Evolutionary conservation across 2,113 vertebrate species (phyloP), one percentile per base, ranked within the genome.

Genomic region (Clarias magur): DNA sequence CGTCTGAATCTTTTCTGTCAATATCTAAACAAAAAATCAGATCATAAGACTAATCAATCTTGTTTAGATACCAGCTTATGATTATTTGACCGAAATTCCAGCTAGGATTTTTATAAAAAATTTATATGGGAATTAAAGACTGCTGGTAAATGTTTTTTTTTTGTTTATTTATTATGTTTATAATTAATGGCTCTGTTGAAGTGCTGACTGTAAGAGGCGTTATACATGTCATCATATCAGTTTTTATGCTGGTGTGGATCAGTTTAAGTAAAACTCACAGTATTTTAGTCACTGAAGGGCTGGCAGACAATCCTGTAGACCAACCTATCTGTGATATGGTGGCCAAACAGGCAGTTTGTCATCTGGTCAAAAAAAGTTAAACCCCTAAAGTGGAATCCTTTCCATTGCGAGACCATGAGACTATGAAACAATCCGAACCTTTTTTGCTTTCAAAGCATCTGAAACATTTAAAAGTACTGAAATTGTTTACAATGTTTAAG

Each of bases 221-320:
- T 48, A 48, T 17, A 38, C 13, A 2, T 76, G 27, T 79, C 56
- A 57, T 80, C 30, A 34, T 34, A 56, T 70, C 42, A 9, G 21
- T 8, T 78, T 30, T 54, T 13, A 57, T 72, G 57, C 48, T 27
- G 27, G 38, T 75, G 79, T 63, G 68, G 70, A 27, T 56, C 53
- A 85, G 23, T 83, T 76, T 67, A 88, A 27, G 86, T 42, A 42
- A 79, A 90, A 59, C 5, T 1, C 27, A 57, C 48, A 27, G 62
- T 23, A 59, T 85, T 80, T 85, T 48, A 87, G 75, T 83, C 78
- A 84, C 81, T 60, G 73, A 25, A 83, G 53, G 80, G 63, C 85
- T 73, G 65, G 76, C 89, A 80, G 42, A 88, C 25, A 38, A 13
- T 76, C 34, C 34, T 38, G 34, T 38, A 30, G 63, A 86, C 25